Evolutionary conservation across 2,888 invertebrate genomes (phyloP).

Genomic region (Chrysomela aeneicollis): DNA sequence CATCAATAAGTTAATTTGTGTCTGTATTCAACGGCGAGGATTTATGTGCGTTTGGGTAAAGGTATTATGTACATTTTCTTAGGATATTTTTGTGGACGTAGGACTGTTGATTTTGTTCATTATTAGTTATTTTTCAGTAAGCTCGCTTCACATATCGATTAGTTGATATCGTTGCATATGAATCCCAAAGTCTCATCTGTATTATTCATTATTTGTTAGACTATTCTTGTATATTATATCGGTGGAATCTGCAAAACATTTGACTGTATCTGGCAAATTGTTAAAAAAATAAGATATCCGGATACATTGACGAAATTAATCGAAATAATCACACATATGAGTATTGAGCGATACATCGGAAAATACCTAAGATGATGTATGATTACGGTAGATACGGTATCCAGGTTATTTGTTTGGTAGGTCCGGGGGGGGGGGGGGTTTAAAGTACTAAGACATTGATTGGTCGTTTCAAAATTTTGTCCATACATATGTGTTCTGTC

Average conservation of each 20-base stretch:
- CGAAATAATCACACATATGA: no score
- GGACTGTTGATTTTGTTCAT: conserved; percentile 4
- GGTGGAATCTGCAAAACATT: neutral
- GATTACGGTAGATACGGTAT: no score
- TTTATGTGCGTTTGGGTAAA: conserved; percentile 13
- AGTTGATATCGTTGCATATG: neutral
- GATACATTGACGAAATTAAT: no score
- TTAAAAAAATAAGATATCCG: no score
- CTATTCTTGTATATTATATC: neutral
- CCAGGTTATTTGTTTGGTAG: no score
- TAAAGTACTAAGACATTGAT: no score
- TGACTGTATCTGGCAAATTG: neutral
- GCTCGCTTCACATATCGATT: neutral
- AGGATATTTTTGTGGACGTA: neutral
- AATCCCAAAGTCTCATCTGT: neutral
- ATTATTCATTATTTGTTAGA: neutral
- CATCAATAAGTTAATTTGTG: conserved; percentile 47
- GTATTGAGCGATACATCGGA: no score
- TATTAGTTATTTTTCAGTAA: neutral
- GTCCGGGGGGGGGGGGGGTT: no score
- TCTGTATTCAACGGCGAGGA: conserved; percentile 23
- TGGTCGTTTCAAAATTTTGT: no score
- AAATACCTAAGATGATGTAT: no score
- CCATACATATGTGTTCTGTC: no score
- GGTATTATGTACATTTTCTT: neutral